Evolutionary conservation across 2,113 vertebrate genomes (phyloP).

Genomic region (Lethenteron camtschaticum): DNA sequence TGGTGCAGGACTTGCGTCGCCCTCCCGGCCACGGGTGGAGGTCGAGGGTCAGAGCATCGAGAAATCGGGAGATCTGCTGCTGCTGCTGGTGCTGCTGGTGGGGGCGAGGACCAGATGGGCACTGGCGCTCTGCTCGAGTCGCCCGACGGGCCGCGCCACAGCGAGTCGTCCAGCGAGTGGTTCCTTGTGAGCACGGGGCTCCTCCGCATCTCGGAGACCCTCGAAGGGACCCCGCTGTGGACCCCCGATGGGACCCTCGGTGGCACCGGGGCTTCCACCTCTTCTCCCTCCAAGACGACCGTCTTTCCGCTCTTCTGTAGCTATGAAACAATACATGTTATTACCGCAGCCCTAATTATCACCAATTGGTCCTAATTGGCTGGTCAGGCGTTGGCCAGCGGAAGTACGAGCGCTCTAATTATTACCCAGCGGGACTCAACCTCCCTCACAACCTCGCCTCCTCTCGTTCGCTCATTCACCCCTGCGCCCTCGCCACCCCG

Average conservation of each 20-base stretch:
- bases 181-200: neutral
- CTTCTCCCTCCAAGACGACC: neutral
- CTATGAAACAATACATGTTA: no score
- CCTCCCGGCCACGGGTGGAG: no score
- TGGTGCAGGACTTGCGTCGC: no score
- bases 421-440: no score
- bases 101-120: neutral
- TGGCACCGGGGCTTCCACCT: neutral
- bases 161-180: neutral
- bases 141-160: neutral
- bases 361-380: no score
- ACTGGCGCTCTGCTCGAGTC: neutral
- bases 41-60: neutral
- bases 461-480: constrained; percentile 25
- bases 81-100: neutral
- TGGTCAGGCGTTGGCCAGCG: no score
- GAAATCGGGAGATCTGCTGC: neutral
- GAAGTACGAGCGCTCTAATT: no score
- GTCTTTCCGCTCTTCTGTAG: no score
- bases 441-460: constrained; percentile 21
- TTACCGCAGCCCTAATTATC: no score
- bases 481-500: no score
- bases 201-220: neutral
- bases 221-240: neutral
- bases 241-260: neutral